A percentile compares a stretch with the other conserved stretches of the same genome.
phyloP scores from a whole-genome alignment of 2,113 vertebrate species.

The Brevimyrus niger region DNA sequence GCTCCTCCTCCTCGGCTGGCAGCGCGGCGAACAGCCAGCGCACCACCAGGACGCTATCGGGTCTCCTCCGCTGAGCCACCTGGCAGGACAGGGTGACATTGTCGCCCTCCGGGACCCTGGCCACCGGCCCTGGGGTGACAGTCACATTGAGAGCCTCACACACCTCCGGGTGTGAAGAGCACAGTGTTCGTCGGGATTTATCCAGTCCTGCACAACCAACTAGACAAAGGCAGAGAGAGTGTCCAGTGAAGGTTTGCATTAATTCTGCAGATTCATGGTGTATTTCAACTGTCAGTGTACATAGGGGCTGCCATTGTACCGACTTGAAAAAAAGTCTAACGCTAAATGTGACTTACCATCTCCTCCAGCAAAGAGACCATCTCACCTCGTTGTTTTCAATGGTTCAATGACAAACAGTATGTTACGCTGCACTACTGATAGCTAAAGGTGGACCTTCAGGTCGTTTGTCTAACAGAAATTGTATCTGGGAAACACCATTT shows the following conservation, averaged over 20 bases:
- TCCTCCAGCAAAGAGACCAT: not conserved
- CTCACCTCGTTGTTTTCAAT: not conserved
- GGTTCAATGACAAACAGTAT: not conserved
- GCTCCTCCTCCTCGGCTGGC: conserved; percentile 65
- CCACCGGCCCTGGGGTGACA: conserved; percentile 74
- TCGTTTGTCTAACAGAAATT: not conserved
- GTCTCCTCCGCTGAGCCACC: conserved; percentile 70
- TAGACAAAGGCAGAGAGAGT: not conserved
- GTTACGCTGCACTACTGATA: not conserved
- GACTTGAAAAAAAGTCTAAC: not conserved
- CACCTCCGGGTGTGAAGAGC: conserved; percentile 57
- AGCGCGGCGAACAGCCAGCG: conserved; percentile 76
- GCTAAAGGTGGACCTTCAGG: not conserved
- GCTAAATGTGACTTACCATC: not conserved
- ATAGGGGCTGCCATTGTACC: not conserved
- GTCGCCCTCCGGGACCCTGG: conserved; percentile 68
- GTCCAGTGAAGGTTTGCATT: not conserved
- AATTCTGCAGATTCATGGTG: not conserved
- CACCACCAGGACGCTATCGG: conserved; percentile 72
- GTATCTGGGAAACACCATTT: not conserved
- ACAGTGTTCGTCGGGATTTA: not conserved
- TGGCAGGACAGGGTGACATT: conserved; percentile 82
- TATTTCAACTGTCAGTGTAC: not conserved
- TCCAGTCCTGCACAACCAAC: not conserved
- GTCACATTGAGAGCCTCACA: conserved; percentile 82